Conservation (phyloP, 1,140 invertebrate species). For the Pectinophora gossypiella region DNA sequence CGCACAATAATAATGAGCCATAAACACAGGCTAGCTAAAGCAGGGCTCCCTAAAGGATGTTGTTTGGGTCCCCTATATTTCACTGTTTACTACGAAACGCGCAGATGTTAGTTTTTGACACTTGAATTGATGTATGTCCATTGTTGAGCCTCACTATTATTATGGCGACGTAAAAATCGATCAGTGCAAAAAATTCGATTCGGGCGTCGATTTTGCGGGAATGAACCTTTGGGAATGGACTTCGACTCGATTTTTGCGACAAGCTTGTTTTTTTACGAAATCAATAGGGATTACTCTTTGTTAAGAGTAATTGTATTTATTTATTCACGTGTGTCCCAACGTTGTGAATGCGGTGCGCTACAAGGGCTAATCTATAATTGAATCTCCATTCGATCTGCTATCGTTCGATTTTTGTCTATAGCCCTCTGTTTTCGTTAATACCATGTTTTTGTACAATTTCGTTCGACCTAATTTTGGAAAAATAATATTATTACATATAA, state of each 20-base stretch:
- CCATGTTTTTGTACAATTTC: slow-evolving; percentile 10
- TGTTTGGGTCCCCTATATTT: slow-evolving; percentile 50
- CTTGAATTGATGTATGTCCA: slow-evolving; percentile 70
- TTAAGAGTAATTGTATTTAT: slow-evolving; percentile 71
- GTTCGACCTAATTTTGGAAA: slow-evolving; percentile 13
- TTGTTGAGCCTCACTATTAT: slow-evolving; percentile 60
- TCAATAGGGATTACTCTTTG: slow-evolving; percentile 65
- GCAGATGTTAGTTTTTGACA: slow-evolving; percentile 76
- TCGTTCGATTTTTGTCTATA: slow-evolving; percentile 41
- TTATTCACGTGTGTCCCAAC: slow-evolving; percentile 67
- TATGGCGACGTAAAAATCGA: slow-evolving; percentile 57
- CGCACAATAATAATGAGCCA: slow-evolving; percentile 68
- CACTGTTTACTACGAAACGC: slow-evolving; percentile 62
- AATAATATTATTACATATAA: background rate
- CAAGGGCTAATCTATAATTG: slow-evolving; percentile 72
- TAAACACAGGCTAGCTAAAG: slow-evolving; percentile 60
- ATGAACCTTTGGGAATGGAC: slow-evolving; percentile 45
- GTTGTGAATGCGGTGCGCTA: slow-evolving; percentile 56
- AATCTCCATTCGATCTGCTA: slow-evolving; percentile 66
- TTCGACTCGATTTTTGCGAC: slow-evolving; percentile 46
- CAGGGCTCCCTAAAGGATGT: slow-evolving; percentile 52
- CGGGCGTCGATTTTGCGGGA: slow-evolving; percentile 39
- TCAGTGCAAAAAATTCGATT: slow-evolving; percentile 39
- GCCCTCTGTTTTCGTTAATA: slow-evolving; percentile 22
- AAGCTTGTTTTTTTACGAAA: slow-evolving; percentile 44